Percentiles rank a stretch among this genome's conserved stretches.
These are phyloP conservation scores for Hemicrepidius hirtus DNA, from an alignment of 2,888 invertebrate genomes.

Conservation along the genomic window DNA sequence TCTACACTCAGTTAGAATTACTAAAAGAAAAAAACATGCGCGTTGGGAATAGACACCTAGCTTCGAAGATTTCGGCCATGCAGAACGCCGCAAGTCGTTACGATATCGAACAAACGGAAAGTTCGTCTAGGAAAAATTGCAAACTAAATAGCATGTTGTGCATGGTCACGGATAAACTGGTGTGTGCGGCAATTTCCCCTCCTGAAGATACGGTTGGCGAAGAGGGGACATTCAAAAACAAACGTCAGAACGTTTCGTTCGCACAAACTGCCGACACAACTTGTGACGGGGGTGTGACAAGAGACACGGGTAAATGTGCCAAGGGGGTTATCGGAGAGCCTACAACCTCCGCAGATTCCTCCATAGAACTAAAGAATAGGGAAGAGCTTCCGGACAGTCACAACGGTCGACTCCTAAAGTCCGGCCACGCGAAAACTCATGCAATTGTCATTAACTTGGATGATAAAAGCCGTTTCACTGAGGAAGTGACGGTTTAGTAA, in stretches of 20 bases:
- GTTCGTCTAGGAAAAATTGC: constrained; percentile 63
- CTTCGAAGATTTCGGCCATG: constrained; percentile 86
- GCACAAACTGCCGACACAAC: constrained; percentile 66
- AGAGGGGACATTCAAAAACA: constrained; percentile 62
- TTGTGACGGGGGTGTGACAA: constrained; percentile 54
- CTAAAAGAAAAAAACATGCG: constrained; percentile 87
- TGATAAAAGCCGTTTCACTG: constrained; percentile 87
- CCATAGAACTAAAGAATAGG: constrained; percentile 59
- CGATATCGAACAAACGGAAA: constrained; percentile 73
- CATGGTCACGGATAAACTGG: constrained; percentile 66
- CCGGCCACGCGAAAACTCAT: constrained; percentile 83
- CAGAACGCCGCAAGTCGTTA: constrained; percentile 83
- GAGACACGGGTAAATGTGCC: constrained; percentile 43
- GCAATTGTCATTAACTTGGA: constrained; percentile 88
- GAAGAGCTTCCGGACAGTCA: constrained; percentile 63
- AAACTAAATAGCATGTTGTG: constrained; percentile 72
- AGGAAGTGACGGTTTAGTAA: constrained; percentile 83
- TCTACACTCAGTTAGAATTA: constrained; percentile 86
- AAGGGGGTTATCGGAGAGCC: constrained; percentile 55
- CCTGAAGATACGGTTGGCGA: constrained; percentile 56
- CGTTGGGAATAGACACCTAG: constrained; percentile 83
- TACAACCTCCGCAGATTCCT: constrained; percentile 51
- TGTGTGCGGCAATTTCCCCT: constrained; percentile 73
- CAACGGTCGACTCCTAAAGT: constrained; percentile 70
- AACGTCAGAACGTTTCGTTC: constrained; percentile 72